Base-by-base conservation (phyloP, 2,113 vertebrate genomes). In the Sphyrna mokarran region DNA sequence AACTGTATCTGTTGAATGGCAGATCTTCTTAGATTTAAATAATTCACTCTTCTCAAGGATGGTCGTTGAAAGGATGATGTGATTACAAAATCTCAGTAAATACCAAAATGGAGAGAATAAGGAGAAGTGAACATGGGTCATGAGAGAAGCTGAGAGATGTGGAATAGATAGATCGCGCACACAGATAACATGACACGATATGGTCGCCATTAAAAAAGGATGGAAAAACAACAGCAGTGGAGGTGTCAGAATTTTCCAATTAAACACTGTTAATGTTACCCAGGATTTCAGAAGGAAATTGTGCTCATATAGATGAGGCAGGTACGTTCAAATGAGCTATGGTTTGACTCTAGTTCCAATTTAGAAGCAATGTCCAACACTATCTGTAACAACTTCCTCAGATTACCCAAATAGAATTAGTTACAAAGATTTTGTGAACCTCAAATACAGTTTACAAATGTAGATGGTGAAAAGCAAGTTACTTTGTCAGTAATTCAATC, bases 1-100 rank as follows among this genome's bases (percentile, higher is more conserved):
- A 95, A 72, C 94, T 95, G 94, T 95, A 95, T 95, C 94, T 95
- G 94, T 95, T 95, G 94, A 95, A 95, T 95, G 94, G 94, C 94
- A 95, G 94, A 95, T 95, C 94, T 95, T 95, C 94, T 95, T 48
- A 72, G 40, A 95, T 54, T 48, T 69, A 95, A 95, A 72, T 54
- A 76, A 72, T 95, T 95, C 40, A 95, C 29, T 95, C 69, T 95
- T 95, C 94, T 69, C 33, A 20, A 72, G 94, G 43, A 54, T 76
- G 61, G 63, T 37, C n/a, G 61, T 93, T 66, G 43, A 23, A 95
- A 23, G 68, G 40, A 72, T 54, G 37, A 76, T 95, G 94, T 9
- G 68, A 72, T 95, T 95, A 48, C 37, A 54, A 1, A 95, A 72
- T 54, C 68, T 54, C 63, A 40, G n/a, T 94, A 33, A 69, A 14